These are phyloP conservation scores for Caenorhabditis panamensis DNA, from an alignment of 2,888 invertebrate species.

Conservation along the genomic window DNA sequence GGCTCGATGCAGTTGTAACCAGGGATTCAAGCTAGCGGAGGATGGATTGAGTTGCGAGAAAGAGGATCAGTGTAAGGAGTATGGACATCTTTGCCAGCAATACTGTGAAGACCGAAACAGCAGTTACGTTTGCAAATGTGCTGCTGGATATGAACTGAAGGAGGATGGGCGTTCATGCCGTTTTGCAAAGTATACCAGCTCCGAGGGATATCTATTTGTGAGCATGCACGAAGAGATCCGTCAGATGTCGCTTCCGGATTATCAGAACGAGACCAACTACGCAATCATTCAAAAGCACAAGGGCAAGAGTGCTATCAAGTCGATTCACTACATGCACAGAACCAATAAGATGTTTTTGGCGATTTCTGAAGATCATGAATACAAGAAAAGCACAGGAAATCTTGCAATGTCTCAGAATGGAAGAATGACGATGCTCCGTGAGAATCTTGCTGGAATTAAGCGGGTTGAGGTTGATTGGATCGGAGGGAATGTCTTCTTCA, in stretches of 20 bases:
- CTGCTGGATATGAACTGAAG: constrained; percentile 63
- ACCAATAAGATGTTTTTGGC: constrained; percentile 38
- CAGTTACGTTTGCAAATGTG: constrained; percentile 68
- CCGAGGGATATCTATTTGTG: constrained; percentile 40
- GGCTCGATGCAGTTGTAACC: too few relatives aligned
- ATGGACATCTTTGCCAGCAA: constrained; percentile 25
- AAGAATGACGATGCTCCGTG: constrained; percentile 39
- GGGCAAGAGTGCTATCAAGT: constrained; percentile 15
- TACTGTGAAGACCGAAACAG: constrained; percentile 31
- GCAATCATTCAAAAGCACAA: constrained; percentile 19
- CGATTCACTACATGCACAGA: constrained; percentile 26
- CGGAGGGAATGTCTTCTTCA: constrained; percentile 65
- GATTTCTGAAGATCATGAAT: constrained; percentile 1
- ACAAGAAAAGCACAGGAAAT: constrained; percentile 20
- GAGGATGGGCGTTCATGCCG: constrained; percentile 64
- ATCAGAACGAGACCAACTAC: constrained; percentile 10
- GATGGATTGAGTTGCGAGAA: constrained; percentile 59
- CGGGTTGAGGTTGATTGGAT: constrained; percentile 68
- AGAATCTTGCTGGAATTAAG: constrained; percentile 57
- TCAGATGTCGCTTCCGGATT: constrained; percentile 40
- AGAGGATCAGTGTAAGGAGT: constrained; percentile 58
- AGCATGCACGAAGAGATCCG: constrained; percentile 49
- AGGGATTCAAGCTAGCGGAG: constrained; percentile 3
- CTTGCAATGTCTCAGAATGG: constrained; percentile 43
- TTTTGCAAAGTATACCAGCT: not conserved